Base-by-base conservation (phyloP, 92 coral and sea anemone genomes). In the Montipora capitata region DNA sequence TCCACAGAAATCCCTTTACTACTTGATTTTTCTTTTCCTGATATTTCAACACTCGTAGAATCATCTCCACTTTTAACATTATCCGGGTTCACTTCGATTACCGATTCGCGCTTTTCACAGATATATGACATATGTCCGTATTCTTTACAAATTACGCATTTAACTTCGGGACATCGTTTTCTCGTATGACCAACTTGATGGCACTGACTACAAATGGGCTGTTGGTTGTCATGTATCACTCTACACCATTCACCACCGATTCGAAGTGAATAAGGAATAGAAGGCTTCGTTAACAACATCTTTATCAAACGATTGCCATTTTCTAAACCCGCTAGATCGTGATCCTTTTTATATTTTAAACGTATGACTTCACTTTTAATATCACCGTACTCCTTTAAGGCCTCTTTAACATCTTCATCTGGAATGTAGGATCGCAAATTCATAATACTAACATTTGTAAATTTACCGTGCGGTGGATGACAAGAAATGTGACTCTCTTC, bases 281-380 rank as follows among this genome's bases (percentile, higher is more conserved):
- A 67, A 49, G 58, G 58, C 20, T 68, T 6, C 2, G 15, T 38
- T 16, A 69, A 49, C 6, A 68, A 15, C 78, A 68, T 70, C 39
- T 69, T 81, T 0, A 81, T 78, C 7, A 69, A 13, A 69, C 2
- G 3, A 20, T 20, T 20, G 0, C 27, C 27, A 20, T 20, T 20
- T 20, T 20, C 27, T 20, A 20, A 20, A 20, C 52, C 77, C 7
- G 86, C 86, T 4, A 81, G 16, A 5, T 43, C 86, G 45, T 68
- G 86, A 68, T 74, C 77, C 0, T 38, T 13, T 68, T 81, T 81
- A 11, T 81, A 68, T 49, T 68, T 81, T n/a, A 81, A 40, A 15
- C 78, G 17, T 2, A 81, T 61, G 7, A 68, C 27, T 0, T 57
- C 39, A 2, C 86, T 18, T 12, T 81, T 81, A 3, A 44, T 61